Evolutionary conservation across 2,113 vertebrate genomes (phyloP), one percentile per base, ranked within the genome.

Genomic region (Tetrao urogallus): DNA sequence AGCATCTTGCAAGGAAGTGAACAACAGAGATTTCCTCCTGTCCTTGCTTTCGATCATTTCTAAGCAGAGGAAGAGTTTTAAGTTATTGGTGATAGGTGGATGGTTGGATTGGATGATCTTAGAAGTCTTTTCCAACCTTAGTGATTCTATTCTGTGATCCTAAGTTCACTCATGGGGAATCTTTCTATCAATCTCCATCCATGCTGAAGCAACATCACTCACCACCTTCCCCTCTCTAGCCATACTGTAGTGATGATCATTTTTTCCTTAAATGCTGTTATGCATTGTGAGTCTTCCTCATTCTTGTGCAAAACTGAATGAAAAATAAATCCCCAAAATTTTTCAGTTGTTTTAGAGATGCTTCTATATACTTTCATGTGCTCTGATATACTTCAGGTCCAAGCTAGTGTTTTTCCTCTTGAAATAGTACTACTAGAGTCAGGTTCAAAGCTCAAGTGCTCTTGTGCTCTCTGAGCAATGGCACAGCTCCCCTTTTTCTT

Each of bases 41-140:
- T 50, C 34, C n/a, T 75, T 81, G 43, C 25, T 86, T 88, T 90
- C 75, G 12, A 27, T 89, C 45, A 38, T 84, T 75, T 76, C 38
- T 73, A 67, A 89, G 40, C 61, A 48, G 11, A 67, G 40, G 28
- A 19, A 92, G 21, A 67, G 42, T 74, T 63, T 52, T 64, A 70
- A 74, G 36, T 54, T 92, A 28, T 17, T 54, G 52, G 15, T 54
- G 27, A 54, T 54, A 30, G 15, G 27, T 54, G 27, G 27, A 15
- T 17, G 27, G 15, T 54, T 54, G 27, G 52, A 54, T 30, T 54
- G 52, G 52, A 15, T 54, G 52, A 54, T 28, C 8, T 54, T 54
- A 54, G 52, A 54, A 54, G 52, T 54, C 52, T 54, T 54, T 30
- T 54, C 52, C 52, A 28, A 54, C 27, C 52, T 54, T 30, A 10